These are phyloP conservation scores for Geophilus truncorum DNA, from an alignment of 2,888 invertebrate genomes.

Conservation along the genomic window DNA sequence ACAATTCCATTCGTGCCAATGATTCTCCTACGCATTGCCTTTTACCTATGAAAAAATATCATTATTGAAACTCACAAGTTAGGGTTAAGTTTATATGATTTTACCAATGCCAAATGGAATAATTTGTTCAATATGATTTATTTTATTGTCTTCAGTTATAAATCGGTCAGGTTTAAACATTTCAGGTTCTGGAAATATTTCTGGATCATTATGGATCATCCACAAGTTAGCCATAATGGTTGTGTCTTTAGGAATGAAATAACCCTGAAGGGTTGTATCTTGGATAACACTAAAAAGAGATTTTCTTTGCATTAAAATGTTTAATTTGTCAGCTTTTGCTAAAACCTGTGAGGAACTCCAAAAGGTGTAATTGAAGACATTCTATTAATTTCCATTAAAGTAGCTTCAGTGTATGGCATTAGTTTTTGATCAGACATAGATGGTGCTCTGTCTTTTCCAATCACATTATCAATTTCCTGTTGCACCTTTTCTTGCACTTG, in stretches of 20 bases:
- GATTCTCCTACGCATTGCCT: conserved; percentile 10
- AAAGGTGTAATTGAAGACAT: background rate
- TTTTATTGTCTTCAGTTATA: background rate
- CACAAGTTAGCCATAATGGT: background rate
- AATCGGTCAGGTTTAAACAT: background rate
- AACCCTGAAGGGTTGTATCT: conserved; percentile 13
- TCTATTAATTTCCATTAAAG: background rate
- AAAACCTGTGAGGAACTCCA: background rate
- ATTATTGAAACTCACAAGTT: background rate
- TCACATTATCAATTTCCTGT: background rate
- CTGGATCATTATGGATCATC: conserved; percentile 13
- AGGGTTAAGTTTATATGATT: background rate
- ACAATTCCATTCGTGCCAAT: conserved; percentile 17
- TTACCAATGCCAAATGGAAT: background rate
- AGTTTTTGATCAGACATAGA: background rate
- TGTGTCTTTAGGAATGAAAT: conserved; percentile 22
- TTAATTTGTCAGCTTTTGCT: background rate
- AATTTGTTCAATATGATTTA: background rate
- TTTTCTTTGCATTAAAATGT: background rate
- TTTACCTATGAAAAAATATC: background rate
- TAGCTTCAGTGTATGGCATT: conserved; percentile 17
- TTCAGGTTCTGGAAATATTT: conserved; percentile 2
- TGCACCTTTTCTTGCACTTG: background rate
- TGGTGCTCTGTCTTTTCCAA: background rate
- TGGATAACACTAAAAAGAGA: background rate